phyloP scores from a whole-genome alignment of 1,140 invertebrate genomes.

The Melitaea cinxia region DNA sequence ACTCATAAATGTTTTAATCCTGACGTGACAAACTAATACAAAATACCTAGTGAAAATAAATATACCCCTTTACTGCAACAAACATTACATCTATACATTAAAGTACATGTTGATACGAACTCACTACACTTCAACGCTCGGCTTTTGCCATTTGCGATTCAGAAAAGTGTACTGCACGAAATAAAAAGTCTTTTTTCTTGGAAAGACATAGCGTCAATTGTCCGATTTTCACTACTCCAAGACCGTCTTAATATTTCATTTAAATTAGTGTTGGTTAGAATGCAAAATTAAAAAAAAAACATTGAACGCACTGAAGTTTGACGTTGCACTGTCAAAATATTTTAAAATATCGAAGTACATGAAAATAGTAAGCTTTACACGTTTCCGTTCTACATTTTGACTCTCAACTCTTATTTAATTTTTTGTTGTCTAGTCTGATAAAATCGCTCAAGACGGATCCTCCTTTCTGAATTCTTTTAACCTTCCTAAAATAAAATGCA shows the following conservation, averaged over 20 bases:
- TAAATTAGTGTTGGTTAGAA: neutral
- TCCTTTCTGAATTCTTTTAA: neutral
- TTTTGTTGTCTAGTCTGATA: neutral
- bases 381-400: neutral
- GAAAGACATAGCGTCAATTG: neutral
- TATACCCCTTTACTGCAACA: neutral
- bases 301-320: neutral
- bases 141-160: neutral
- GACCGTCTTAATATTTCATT: too few species aligned
- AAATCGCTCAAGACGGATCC: neutral
- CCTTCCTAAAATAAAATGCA: slow-evolving; percentile 1
- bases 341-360: slow-evolving; percentile 8
- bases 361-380: slow-evolving; percentile 2
- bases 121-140: neutral
- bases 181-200: neutral
- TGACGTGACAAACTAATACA: too few species aligned
- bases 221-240: too few species aligned
- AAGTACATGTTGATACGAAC: neutral
- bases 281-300: neutral
- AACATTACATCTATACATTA: neutral
- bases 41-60: neutral
- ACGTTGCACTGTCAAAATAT: neutral
- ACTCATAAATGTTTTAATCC: too few species aligned
- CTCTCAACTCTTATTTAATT: neutral
- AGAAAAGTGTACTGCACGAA: neutral